Percentiles rank a stretch among this genome's conserved stretches.
Conservation (phyloP, 2,797 vertebrate species). For the Paguma larvata region DNA sequence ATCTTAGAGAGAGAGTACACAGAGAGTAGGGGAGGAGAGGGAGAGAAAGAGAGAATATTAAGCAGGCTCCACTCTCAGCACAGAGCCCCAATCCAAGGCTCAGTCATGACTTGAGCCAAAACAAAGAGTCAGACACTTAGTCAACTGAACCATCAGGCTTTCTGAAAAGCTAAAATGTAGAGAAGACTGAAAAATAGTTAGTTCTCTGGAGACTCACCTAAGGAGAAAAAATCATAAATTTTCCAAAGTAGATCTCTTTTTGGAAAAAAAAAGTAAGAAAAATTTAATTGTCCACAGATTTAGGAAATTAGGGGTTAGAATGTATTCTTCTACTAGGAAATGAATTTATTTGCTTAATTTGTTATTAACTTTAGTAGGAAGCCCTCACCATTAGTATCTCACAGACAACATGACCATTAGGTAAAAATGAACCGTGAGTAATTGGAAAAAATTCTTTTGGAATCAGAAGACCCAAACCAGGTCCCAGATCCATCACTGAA, state of each 20-base stretch:
- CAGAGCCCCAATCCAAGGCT: too few relatives aligned
- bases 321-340: neutral
- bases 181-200: neutral
- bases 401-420: neutral
- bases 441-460: neutral
- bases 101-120: too few relatives aligned
- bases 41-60: too few relatives aligned
- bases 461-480: neutral
- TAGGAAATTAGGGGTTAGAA: neutral
- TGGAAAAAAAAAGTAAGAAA: neutral
- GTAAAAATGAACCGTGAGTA: neutral
- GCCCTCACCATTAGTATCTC: neutral
- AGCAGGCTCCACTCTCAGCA: too few relatives aligned
- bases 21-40: too few relatives aligned
- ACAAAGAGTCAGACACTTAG: too few relatives aligned
- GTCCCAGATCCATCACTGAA: neutral
- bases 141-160: too few relatives aligned
- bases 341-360: neutral
- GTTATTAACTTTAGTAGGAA: conserved; percentile 5
- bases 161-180: neutral
- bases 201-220: neutral
- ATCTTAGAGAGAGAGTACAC: too few relatives aligned
- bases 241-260: neutral
- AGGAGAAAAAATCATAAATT: neutral
- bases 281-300: neutral